Evolutionary conservation across 2,888 invertebrate species (phyloP).

Genomic region (Loripinus fragilis): DNA sequence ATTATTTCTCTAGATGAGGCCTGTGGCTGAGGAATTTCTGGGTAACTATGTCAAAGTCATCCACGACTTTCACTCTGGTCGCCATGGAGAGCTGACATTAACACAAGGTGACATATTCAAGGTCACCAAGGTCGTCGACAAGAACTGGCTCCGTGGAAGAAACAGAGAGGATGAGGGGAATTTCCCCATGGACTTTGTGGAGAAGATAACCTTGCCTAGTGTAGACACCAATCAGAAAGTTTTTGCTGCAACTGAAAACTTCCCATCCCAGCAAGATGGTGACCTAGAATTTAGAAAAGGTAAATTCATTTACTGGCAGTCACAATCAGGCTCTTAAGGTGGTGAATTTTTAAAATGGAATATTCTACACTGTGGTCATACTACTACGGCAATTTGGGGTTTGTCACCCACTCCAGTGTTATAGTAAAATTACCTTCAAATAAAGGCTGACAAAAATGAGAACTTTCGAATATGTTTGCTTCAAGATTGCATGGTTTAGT

Average conservation of each 20-base stretch:
- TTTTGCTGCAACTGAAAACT: constrained; percentile 77
- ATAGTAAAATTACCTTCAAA: no score
- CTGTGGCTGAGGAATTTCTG: constrained; percentile 68
- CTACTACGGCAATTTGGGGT: no score
- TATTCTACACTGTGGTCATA: no score
- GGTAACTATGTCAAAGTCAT: constrained; percentile 77
- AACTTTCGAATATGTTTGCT: no score
- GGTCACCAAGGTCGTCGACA: constrained; percentile 74
- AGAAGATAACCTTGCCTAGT: constrained; percentile 69
- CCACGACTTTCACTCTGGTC: constrained; percentile 76
- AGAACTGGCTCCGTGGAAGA: constrained; percentile 79
- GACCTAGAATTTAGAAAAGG: constrained; percentile 80
- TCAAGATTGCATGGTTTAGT: no score
- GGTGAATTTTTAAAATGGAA: no score
- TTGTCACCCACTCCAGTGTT: no score
- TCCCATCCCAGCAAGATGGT: constrained; percentile 75
- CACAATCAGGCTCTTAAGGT: no score
- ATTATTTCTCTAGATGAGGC: constrained; percentile 73
- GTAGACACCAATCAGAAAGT: constrained; percentile 72
- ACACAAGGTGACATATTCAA: constrained; percentile 75
- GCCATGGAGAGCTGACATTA: constrained; percentile 77
- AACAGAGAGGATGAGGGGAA: constrained; percentile 70
- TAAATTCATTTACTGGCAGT: no score
- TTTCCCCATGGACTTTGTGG: constrained; percentile 80
- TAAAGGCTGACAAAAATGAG: no score